phyloP scores from a whole-genome alignment of 2,113 vertebrate genomes.

The Alaudala cheleensis region DNA sequence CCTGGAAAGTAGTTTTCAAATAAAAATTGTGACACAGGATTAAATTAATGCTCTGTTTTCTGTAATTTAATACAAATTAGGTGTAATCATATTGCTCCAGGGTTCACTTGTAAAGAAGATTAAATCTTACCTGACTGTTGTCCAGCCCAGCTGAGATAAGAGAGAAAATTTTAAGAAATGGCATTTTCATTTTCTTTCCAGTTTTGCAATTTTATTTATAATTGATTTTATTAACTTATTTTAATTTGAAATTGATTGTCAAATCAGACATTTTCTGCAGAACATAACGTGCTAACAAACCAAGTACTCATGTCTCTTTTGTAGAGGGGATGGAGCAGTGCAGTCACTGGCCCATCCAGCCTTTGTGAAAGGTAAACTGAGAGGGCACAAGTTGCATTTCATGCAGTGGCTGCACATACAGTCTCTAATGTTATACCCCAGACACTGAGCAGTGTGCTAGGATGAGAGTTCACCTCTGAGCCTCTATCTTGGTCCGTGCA shows the following conservation, averaged over 20 bases:
- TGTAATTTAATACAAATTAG: not conserved
- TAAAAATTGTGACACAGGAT: not conserved
- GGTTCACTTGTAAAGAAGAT: not conserved
- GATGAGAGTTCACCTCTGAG: not conserved
- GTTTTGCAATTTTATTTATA: not conserved
- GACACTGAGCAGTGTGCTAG: not conserved
- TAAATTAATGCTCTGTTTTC: not conserved
- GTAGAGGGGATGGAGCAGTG: not conserved
- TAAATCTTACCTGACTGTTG: not conserved
- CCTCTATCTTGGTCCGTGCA: not conserved
- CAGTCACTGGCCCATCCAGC: not conserved
- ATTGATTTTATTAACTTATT: not conserved
- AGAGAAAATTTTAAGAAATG: not conserved
- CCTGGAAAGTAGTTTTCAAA: not conserved
- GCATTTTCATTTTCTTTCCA: not conserved
- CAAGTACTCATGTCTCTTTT: not conserved
- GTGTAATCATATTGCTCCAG: not conserved
- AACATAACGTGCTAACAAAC: not conserved
- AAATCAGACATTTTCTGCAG: not conserved
- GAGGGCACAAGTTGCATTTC: not conserved
- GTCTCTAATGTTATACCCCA: not conserved
- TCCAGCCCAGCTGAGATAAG: not conserved
- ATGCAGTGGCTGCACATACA: not conserved
- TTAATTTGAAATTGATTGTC: not conserved
- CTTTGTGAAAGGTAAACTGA: not conserved